Conservation (phyloP, 1,140 invertebrate genomes). For the Drosophila obscura region DNA sequence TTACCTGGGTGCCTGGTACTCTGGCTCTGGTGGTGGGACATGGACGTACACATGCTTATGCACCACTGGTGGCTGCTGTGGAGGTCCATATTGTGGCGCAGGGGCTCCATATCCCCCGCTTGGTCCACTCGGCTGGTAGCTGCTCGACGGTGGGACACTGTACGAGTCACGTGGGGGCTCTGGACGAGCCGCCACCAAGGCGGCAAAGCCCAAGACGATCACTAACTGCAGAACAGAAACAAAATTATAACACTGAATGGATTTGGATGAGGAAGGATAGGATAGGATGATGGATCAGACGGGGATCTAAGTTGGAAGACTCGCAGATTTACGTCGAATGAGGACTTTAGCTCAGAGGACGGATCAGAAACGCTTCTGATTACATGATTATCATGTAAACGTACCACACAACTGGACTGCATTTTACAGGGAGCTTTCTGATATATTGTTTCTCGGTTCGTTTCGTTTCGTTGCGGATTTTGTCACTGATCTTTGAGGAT, state of each 20-base stretch:
- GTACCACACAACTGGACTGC: constrained; percentile 82
- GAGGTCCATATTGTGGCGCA: constrained; percentile 88
- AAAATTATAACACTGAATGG: too few species aligned
- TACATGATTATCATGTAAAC: constrained; percentile 28
- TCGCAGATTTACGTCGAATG: constrained; percentile 10
- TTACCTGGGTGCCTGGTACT: constrained; percentile 87
- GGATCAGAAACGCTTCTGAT: background rate
- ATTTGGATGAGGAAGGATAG: background rate
- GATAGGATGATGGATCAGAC: too few species aligned
- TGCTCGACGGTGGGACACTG: constrained; percentile 73
- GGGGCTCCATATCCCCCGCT: constrained; percentile 84
- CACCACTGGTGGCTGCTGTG: constrained; percentile 89
- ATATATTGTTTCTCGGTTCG: constrained; percentile 44
- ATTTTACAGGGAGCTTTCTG: constrained; percentile 55
- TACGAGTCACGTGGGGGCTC: constrained; percentile 81
- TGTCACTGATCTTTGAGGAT: constrained; percentile 24
- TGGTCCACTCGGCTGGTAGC: constrained; percentile 71
- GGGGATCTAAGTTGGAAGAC: background rate
- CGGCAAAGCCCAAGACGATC: constrained; percentile 66
- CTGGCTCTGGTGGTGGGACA: constrained; percentile 92
- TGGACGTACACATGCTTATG: constrained; percentile 95
- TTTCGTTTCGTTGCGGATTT: constrained; percentile 16
- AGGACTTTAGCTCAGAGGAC: background rate
- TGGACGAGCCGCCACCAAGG: constrained; percentile 72
- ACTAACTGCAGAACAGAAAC: constrained; percentile 54